Percentiles rank a stretch among this genome's conserved stretches.
phyloP scores from a whole-genome alignment of 2,888 invertebrate genomes.

The Xestoiulus laeticollis region DNA sequence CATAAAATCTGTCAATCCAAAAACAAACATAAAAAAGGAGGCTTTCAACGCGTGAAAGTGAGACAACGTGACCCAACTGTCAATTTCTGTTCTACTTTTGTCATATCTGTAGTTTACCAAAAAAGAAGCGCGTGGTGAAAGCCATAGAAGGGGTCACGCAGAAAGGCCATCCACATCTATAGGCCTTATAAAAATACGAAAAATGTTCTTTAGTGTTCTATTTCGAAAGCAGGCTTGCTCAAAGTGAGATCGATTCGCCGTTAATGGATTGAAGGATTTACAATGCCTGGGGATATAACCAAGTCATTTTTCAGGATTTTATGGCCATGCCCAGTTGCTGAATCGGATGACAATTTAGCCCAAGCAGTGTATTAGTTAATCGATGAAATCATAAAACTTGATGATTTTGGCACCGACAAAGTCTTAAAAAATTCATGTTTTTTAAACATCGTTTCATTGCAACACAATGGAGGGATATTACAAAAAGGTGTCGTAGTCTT shows the following conservation, averaged over 20 bases:
- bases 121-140: neutral
- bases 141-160: neutral
- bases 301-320: slow-evolving; percentile 20
- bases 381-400: too few species aligned
- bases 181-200: neutral
- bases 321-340: neutral
- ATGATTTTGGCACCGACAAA: too few species aligned
- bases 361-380: too few species aligned
- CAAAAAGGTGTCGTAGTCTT: too few species aligned
- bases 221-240: neutral
- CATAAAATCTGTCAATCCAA: slow-evolving; percentile 28
- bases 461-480: too few species aligned
- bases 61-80: slow-evolving; percentile 28
- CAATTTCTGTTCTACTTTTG: slow-evolving; percentile 14
- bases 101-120: neutral
- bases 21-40: neutral
- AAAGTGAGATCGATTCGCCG: neutral
- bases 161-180: neutral
- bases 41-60: neutral
- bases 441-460: too few species aligned
- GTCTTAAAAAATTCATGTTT: too few species aligned
- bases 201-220: neutral
- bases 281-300: neutral
- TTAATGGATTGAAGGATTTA: neutral
- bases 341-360: neutral